Evolutionary conservation across 2,797 vertebrate genomes (phyloP).

Genomic region (Xenopus petersii): DNA sequence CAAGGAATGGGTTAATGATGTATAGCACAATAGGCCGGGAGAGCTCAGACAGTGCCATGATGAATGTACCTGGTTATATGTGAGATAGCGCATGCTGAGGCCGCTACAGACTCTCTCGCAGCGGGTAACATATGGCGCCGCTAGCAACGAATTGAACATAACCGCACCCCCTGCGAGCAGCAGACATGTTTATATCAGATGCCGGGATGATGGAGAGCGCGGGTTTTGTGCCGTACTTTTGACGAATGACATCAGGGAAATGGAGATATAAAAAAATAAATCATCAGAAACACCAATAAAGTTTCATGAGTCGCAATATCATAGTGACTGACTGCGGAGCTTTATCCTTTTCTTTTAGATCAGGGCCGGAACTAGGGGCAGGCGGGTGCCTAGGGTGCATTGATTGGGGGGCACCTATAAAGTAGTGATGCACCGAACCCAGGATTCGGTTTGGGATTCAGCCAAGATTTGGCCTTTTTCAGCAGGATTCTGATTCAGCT

Average conservation of each 20-base stretch:
- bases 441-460: no score
- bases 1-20: background rate
- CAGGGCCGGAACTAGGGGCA: no score
- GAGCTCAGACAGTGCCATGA: background rate
- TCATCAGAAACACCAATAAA: no score
- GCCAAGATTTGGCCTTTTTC: no score
- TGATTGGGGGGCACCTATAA: no score
- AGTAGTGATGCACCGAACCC: no score
- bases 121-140: slow-evolving; percentile 38
- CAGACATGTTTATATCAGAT: background rate
- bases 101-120: slow-evolving; percentile 28
- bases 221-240: background rate
- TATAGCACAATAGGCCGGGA: background rate
- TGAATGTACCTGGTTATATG: slow-evolving; percentile 1
- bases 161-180: slow-evolving; percentile 2
- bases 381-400: no score
- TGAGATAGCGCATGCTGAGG: slow-evolving; percentile 4
- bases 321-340: no score
- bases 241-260: background rate
- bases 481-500: no score
- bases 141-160: slow-evolving; percentile 16
- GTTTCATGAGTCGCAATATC: no score
- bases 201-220: background rate
- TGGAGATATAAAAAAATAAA: background rate
- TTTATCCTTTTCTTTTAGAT: no score